phyloP scores from a whole-genome alignment of 64 coral and sea anemone species.

The Stichodactyla helianthus region DNA sequence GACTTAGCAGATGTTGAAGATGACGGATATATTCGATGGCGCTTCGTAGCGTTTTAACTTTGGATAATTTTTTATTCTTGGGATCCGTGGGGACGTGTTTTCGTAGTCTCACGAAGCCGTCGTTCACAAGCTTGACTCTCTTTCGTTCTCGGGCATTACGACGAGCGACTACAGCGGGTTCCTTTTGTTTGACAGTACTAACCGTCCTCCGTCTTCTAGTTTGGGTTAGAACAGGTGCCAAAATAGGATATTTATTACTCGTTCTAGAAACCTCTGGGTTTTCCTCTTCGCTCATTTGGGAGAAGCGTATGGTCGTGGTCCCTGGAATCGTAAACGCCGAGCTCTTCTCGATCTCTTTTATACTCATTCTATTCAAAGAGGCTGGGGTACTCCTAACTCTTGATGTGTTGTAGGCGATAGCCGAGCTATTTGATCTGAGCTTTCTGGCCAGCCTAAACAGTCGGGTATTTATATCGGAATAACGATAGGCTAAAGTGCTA shows the following conservation, averaged over 20 bases:
- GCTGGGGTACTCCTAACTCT: background rate
- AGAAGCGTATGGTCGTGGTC: slow-evolving; percentile 69
- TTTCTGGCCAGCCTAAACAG: background rate
- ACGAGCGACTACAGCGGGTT: slow-evolving; percentile 94
- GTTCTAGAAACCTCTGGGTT: slow-evolving; percentile 57
- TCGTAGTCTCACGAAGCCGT: slow-evolving; percentile 87
- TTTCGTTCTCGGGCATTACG: slow-evolving; percentile 89
- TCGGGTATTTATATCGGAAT: background rate
- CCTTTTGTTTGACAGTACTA: slow-evolving; percentile 92
- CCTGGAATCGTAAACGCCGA: slow-evolving; percentile 84
- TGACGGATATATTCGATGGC: slow-evolving; percentile 99
- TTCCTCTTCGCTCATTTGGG: slow-evolving; percentile 68
- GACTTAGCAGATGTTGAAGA: slow-evolving; percentile 91
- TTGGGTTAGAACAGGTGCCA: slow-evolving; percentile 68
- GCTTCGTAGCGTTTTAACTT: slow-evolving; percentile 98
- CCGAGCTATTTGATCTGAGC: background rate
- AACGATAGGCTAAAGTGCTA: slow-evolving; percentile 10
- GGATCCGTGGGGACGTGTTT: slow-evolving; percentile 99
- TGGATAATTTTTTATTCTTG: slow-evolving; percentile 99
- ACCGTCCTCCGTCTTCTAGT: slow-evolving; percentile 71
- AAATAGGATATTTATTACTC: slow-evolving; percentile 43
- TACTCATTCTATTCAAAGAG: slow-evolving; percentile 24
- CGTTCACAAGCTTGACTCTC: slow-evolving; percentile 96
- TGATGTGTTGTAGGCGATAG: background rate
- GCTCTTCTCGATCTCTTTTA: slow-evolving; percentile 76